These are phyloP conservation scores for Bothrops alternatus DNA, from an alignment of 2,797 vertebrate species.

Conservation along the genomic window DNA sequence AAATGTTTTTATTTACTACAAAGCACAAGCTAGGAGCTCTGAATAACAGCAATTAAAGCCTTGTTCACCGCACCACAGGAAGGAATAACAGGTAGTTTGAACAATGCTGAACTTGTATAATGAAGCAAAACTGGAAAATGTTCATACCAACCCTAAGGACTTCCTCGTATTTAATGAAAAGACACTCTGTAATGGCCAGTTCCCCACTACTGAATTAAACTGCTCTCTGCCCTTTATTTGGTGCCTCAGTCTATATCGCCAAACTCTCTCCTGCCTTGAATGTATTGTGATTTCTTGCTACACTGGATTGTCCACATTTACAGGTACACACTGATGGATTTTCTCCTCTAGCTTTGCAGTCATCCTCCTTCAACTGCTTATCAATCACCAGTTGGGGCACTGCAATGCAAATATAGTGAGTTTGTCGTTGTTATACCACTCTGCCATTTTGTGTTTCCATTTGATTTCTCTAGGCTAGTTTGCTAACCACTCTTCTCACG, in stretches of 20 bases:
- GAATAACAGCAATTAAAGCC: neutral
- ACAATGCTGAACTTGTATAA: neutral
- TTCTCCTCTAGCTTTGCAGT: neutral
- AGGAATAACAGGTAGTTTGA: neutral
- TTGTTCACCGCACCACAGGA: neutral
- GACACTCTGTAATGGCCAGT: neutral
- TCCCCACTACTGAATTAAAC: neutral
- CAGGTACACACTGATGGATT: neutral
- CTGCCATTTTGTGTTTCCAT: neutral
- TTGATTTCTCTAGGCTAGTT: neutral
- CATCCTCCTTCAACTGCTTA: neutral
- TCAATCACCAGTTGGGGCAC: neutral
- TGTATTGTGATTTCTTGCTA: neutral
- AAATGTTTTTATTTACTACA: neutral
- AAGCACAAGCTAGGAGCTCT: neutral
- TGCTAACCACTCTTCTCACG: neutral
- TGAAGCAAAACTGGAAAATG: neutral
- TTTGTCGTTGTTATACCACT: neutral
- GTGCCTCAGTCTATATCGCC: neutral
- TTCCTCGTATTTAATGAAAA: neutral
- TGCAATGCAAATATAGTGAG: neutral
- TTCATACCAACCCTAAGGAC: neutral
- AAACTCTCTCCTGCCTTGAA: neutral
- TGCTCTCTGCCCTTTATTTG: neutral
- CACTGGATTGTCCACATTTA: neutral